Base-by-base conservation (phyloP, 2,797 vertebrate genomes). In the Oophaga sylvatica region DNA sequence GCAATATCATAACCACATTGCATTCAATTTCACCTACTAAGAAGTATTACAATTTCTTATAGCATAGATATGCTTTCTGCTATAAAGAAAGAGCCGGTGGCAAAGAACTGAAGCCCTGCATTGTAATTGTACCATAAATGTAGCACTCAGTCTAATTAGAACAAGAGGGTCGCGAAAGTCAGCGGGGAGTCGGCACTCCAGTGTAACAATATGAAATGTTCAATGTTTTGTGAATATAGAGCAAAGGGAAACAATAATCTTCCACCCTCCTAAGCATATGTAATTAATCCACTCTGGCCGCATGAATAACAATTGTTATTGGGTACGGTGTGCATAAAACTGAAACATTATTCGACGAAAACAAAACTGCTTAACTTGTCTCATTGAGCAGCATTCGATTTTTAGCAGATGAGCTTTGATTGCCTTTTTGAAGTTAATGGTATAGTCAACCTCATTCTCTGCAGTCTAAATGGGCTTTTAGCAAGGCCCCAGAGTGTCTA, bases 341-440 rank as follows among this genome's bases (percentile, higher is more conserved):
- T 82, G 65, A 67, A 89, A 77, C 31, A 59, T 70, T 81, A 81
- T 81, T 53, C 67, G 56, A 63, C 48, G 45, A 70, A 76, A 31
- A 71, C 29, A 86, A 84, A 87, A 82, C 48, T 80, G 83, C 65
- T 80, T 79, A 63, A 67, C n/a, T 76, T 68, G 56, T 70, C 78
- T 94, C 93, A 93, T 93, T 94, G 95, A 94, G 93, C 91, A 92
- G 93, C 91, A 95, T 71, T 95, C 95, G 95, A 95, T 96, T 94
- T 95, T 95, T 94, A 89, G 83, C 84, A 78, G 93, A 95, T 95
- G 94, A 95, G 93, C 94, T 93, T 94, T 93, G 94, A 96, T 95
- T 95, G 95, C 95, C 95, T 95, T 93, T 93, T 92, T 89, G 80
- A 92, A 94, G 93, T 92, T 91, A 93, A 92, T 90, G 95, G 95